phyloP scores from a whole-genome alignment of 1,140 invertebrate species.

The Pantala flavescens region DNA sequence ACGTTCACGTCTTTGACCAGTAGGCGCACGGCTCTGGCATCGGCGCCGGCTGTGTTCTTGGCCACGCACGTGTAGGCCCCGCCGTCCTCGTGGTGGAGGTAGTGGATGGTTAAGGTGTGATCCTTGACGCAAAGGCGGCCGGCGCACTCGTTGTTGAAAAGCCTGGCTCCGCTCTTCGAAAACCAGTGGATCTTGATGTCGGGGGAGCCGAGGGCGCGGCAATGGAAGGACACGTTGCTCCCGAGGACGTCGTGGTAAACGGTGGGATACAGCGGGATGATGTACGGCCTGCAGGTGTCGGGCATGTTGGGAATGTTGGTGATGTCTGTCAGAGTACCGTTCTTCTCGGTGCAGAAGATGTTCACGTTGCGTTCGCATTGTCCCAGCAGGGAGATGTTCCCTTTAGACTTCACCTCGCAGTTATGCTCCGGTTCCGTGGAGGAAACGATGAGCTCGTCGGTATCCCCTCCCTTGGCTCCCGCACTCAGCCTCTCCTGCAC shows the following conservation, averaged over 20 bases:
- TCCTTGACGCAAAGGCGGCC: slow-evolving; percentile 17
- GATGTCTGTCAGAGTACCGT: slow-evolving; percentile 9
- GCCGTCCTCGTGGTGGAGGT: slow-evolving; percentile 20
- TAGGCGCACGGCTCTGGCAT: slow-evolving; percentile 15
- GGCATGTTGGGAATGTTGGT: slow-evolving; percentile 11
- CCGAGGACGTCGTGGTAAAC: slow-evolving; percentile 18
- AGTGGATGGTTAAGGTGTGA: slow-evolving; percentile 19
- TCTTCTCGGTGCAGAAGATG: slow-evolving; percentile 19
- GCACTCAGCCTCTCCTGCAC: slow-evolving; percentile 5
- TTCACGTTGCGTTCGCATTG: background rate
- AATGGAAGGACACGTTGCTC: slow-evolving; percentile 20
- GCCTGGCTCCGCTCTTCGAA: slow-evolving; percentile 9
- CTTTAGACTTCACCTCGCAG: background rate
- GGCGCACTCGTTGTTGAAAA: slow-evolving; percentile 17
- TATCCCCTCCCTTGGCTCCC: background rate
- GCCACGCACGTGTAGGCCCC: slow-evolving; percentile 19
- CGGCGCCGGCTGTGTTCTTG: background rate
- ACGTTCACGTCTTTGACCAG: slow-evolving; percentile 21
- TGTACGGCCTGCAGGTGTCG: slow-evolving; percentile 18
- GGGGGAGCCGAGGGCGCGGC: slow-evolving; percentile 20
- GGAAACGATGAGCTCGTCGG: background rate
- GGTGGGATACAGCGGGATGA: slow-evolving; percentile 19
- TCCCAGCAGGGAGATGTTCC: background rate
- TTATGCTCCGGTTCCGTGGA: background rate
- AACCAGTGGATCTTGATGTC: slow-evolving; percentile 18